Evolutionary conservation across 2,888 invertebrate genomes (phyloP).

Genomic region (Aleiodes leptofemur): DNA sequence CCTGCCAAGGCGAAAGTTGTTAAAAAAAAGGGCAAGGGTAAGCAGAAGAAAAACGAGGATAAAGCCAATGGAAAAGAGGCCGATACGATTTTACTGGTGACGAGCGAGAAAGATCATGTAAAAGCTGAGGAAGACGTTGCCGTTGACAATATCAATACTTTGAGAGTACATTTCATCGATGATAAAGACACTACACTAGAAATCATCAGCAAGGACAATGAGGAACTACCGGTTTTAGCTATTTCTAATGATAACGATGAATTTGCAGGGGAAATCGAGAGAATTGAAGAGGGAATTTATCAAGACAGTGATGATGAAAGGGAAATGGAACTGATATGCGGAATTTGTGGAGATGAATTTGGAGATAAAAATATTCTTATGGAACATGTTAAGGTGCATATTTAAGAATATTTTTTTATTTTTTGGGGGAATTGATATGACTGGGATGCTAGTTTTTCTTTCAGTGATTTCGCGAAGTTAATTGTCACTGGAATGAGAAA

Average conservation of each 20-base stretch:
- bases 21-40: constrained; percentile 58
- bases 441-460: too few relatives aligned
- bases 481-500: too few relatives aligned
- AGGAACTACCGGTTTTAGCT: not conserved
- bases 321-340: constrained; percentile 69
- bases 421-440: too few relatives aligned
- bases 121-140: constrained; percentile 29
- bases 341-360: constrained; percentile 73
- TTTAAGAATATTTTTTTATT: constrained; percentile 62
- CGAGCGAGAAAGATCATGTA: constrained; percentile 23
- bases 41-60: constrained; percentile 4
- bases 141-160: constrained; percentile 48
- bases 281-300: constrained; percentile 32
- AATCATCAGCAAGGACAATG: constrained; percentile 28
- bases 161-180: constrained; percentile 42
- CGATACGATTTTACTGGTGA: constrained; percentile 32
- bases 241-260: constrained; percentile 45
- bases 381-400: constrained; percentile 74
- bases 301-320: constrained; percentile 60
- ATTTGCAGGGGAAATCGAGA: constrained; percentile 16
- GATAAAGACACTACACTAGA: constrained; percentile 8
- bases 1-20: constrained; percentile 59
- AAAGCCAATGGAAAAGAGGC: constrained; percentile 31
- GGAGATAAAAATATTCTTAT: constrained; percentile 69
- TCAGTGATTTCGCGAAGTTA: too few relatives aligned